Percentiles rank a stretch among this genome's conserved stretches.
These are phyloP conservation scores for Thaumatotibia leucotreta DNA, from an alignment of 1,140 invertebrate species.

Conservation along the genomic window DNA sequence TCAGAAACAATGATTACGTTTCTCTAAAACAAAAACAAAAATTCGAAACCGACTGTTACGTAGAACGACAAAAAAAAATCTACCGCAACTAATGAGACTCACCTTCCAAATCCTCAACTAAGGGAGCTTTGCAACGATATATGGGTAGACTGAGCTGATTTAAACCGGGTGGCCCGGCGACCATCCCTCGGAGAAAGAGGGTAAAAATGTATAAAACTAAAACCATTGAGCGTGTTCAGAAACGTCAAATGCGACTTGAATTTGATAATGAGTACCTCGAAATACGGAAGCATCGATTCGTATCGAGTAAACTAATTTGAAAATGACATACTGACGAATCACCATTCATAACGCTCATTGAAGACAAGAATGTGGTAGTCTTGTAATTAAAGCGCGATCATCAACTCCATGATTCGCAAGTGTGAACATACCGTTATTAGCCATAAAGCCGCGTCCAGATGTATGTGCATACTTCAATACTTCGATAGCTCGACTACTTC, in stretches of 20 bases:
- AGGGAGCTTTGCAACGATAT: neutral
- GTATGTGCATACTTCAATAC: too few species aligned
- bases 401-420: constrained; percentile 23
- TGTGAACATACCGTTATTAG: constrained; percentile 16
- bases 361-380: neutral
- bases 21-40: too few species aligned
- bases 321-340: constrained; percentile 19
- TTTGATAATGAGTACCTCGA: too few species aligned
- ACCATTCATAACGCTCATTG: neutral
- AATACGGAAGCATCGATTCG: too few species aligned
- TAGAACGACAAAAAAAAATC: neutral
- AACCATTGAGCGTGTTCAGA: neutral
- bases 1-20: neutral
- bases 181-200: neutral
- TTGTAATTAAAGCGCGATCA: neutral
- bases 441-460: neutral
- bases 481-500: too few species aligned
- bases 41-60: too few species aligned
- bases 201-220: neutral
- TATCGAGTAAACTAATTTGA: constrained; percentile 17
- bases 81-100: neutral
- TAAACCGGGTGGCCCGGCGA: neutral
- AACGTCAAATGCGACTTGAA: neutral
- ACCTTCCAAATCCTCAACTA: neutral
- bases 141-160: neutral